Base-by-base conservation (phyloP, 2,888 invertebrate species). In the Sinotaia quadrata region DNA sequence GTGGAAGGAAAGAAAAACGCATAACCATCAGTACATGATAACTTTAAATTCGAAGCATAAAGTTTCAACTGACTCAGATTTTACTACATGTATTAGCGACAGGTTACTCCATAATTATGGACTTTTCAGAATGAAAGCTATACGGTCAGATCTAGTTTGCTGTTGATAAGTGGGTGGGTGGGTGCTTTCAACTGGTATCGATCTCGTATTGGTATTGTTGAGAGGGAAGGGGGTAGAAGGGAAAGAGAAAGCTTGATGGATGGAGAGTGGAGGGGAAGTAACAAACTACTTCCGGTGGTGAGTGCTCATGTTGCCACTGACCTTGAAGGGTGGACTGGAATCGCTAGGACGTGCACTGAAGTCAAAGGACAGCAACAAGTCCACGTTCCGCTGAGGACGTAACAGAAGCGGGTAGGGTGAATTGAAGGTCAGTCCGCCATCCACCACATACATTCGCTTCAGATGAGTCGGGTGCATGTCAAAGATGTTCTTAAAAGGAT, bases 361-460 rank as follows among this genome's bases (percentile, higher is more conserved):
- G 76, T 89, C 89, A 77, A 89, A 89, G 5, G 88, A 87, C 29
- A 89, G 76, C 60, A 88, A 86, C 54, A 89, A 71, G 68, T 89
- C 87, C 3, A 89, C 88, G 18, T 81, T 84, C 66, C 89, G 76
- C 73, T 89, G 89, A 12, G 89, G 89, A 36, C 89, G 78, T 34
- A 89, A 80, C 44, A 89, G 74, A 10, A 88, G 82, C 0, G 89
- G 89, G 78, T 84, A 89, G 0, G 89, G 89, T 4, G 88, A 86
- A 80, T 89, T 89, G 81, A 89, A 89, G n/a, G 88, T 87, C 60
- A 89, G 78, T 3, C 89, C 89, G 52, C 88, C 86, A 73, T 89
- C 89, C 1, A 89, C 89, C 12, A 89, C 83, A 75, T 87, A 89
- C 58, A 89, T 79, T 72, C 86, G 87, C 77, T 89, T 88, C 54